A percentile compares a stretch with the other conserved stretches of the same genome.
phyloP scores from a whole-genome alignment of 2,113 vertebrate genomes.

The Poicephalus meyeri region DNA sequence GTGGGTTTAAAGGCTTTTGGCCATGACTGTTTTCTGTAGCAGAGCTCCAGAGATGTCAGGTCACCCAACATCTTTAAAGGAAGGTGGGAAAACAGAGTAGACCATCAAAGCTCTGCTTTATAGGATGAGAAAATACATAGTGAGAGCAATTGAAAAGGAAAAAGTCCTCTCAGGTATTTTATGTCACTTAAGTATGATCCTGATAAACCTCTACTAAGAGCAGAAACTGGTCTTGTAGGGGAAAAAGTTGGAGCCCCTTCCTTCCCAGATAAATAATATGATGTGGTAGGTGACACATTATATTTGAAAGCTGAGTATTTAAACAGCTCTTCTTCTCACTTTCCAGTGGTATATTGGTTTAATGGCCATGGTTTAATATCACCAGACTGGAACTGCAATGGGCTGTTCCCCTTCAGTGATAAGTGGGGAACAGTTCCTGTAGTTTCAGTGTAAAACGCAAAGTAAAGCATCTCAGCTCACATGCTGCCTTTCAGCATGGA shows the following conservation, averaged over 20 bases:
- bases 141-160: neutral
- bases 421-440: neutral
- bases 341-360: neutral
- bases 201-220: neutral
- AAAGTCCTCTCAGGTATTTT: neutral
- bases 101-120: neutral
- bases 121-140: neutral
- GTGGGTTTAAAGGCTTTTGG: no score
- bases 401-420: neutral
- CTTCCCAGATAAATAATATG: neutral
- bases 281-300: neutral
- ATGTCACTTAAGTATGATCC: neutral
- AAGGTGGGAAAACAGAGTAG: neutral
- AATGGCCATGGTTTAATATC: neutral
- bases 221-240: neutral
- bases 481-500: neutral
- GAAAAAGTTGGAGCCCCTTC: neutral
- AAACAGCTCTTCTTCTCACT: neutral
- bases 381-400: neutral
- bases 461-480: neutral
- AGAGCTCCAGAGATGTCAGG: no score
- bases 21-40: no score
- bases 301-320: neutral
- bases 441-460: neutral
- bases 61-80: no score